Base-by-base conservation (phyloP, 2,797 vertebrate genomes). In the Morus bassanus region DNA sequence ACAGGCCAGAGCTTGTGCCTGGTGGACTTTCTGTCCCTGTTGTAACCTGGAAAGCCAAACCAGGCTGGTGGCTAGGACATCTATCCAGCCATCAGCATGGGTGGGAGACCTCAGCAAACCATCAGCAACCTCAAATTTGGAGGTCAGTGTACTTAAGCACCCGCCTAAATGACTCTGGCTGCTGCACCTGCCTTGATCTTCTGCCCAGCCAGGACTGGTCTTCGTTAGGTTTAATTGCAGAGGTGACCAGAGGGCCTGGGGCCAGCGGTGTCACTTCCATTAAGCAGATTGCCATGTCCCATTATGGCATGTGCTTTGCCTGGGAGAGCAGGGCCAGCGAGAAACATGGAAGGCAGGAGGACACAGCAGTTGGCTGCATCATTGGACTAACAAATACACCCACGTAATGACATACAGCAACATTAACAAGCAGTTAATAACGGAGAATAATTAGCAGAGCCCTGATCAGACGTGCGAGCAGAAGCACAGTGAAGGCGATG, bases 381-480 rank as follows among this genome's bases (percentile, higher is more conserved):
- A 0, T 0, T 48, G 28, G 63, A 21, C 64, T 85, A 41, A 90
- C 75, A 89, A 70, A 84, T 22, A 72, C 23, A 48, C 14, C 60
- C 27, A 25, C 33, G 25, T 11, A 73, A 75, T 1, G 4, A 41
- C 30, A 23, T 16, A 12, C 54, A 84, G 53, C 59, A n/a, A 37
- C 9, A 17, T 25, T n/a, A 92, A 24, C 69, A 27, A 85, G 88
- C 51, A 85, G 54, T 93, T 96, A 86, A 94, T 83, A 67, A 68
- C 0, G 2, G 13, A 48, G 61, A 76, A 84, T 89, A 94, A 97
- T 95, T 85, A 87, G 18, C 75, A 69, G 37, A 91, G 28, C 33
- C 9, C 33, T 63, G 41, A 61, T 3, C 27, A 50, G 45, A 75
- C 0, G 1, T 2, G 0, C 0, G 0, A 75, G 50, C 54, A 87